Percentiles rank a stretch among this genome's conserved stretches.
Conservation (phyloP, 2,888 invertebrate genomes). For the Bombyx huttoni region DNA sequence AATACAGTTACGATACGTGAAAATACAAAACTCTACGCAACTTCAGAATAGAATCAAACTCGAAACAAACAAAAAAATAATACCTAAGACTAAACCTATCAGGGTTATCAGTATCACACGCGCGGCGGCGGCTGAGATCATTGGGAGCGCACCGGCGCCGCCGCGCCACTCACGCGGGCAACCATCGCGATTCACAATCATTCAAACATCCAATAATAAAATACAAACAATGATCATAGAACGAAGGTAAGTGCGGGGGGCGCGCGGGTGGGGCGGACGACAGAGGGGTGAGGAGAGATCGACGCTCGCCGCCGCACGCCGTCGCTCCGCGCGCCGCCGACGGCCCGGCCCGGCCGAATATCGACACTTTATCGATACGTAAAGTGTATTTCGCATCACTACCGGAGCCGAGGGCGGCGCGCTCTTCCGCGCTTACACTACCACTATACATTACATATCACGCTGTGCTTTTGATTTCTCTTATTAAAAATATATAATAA, state of each 20-base stretch:
- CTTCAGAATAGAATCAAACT: conserved; percentile 67
- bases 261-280: conserved; percentile 43
- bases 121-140: conserved; percentile 66
- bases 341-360: conserved; percentile 15
- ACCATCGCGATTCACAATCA: conserved; percentile 29
- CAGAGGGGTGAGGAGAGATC: conserved; percentile 12
- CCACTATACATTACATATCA: conserved; percentile 71
- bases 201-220: conserved; percentile 36
- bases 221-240: conserved; percentile 47
- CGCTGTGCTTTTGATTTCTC: conserved; percentile 70
- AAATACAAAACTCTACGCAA: conserved; percentile 53
- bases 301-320: conserved; percentile 12
- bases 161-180: conserved; percentile 39
- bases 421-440: conserved; percentile 46
- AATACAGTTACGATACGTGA: conserved; percentile 67
- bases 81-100: conserved; percentile 63
- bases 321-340: conserved; percentile 11
- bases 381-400: conserved; percentile 28
- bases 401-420: conserved; percentile 8
- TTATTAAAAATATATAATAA: conserved; percentile 69
- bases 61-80: conserved; percentile 54
- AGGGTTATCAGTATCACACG: conserved; percentile 58
- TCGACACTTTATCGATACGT: conserved; percentile 25
- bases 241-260: conserved; percentile 44
- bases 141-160: conserved; percentile 43